phyloP scores from a whole-genome alignment of 2,888 invertebrate species.

The Torymus auratus region DNA sequence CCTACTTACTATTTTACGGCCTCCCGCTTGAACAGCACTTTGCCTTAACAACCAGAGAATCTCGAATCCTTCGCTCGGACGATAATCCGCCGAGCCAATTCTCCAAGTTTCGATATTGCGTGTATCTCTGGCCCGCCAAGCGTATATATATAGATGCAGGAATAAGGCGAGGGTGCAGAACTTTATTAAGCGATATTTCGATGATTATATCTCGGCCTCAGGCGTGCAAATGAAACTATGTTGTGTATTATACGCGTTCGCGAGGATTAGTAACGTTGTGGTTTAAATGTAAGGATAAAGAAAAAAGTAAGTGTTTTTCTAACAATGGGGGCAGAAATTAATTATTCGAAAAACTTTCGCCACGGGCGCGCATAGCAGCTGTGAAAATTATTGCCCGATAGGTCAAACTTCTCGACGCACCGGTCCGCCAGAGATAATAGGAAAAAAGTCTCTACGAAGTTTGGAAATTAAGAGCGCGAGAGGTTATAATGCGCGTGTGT shows the following conservation, averaged over 20 bases:
- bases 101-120: slow-evolving; percentile 39
- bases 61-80: slow-evolving; percentile 22
- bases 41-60: slow-evolving; percentile 38
- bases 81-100: slow-evolving; percentile 40
- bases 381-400: too few species aligned
- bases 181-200: slow-evolving; percentile 75
- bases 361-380: too few species aligned
- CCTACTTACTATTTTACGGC: slow-evolving; percentile 40
- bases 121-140: neutral
- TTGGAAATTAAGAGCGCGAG: slow-evolving; percentile 1
- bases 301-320: too few species aligned
- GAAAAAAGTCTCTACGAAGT: neutral
- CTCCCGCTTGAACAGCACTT: slow-evolving; percentile 16
- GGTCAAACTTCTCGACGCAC: too few species aligned
- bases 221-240: too few species aligned
- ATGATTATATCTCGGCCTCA: slow-evolving; percentile 70
- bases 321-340: too few species aligned
- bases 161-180: slow-evolving; percentile 57
- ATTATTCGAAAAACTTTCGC: too few species aligned
- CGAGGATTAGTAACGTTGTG: too few species aligned
- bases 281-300: too few species aligned
- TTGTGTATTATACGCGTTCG: too few species aligned
- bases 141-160: neutral
- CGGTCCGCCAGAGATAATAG: neutral
- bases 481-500: neutral